phyloP scores from a whole-genome alignment of 2,797 vertebrate genomes.

The Urosaurus nigricauda region DNA sequence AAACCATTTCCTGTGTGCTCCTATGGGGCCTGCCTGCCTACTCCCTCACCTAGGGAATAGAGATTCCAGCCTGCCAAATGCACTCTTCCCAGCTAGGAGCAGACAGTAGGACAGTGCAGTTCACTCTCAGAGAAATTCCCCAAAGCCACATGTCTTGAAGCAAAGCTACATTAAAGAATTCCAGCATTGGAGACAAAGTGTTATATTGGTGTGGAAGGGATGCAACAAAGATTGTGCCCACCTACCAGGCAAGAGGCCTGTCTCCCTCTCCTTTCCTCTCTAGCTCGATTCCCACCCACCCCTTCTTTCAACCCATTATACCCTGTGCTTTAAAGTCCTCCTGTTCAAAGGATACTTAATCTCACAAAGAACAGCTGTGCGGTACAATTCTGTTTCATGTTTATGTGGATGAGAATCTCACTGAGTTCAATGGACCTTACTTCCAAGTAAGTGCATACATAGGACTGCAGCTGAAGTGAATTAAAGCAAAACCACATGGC shows the following conservation, averaged over 20 bases:
- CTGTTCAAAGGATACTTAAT: conserved; percentile 41
- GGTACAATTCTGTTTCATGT: conserved; percentile 17
- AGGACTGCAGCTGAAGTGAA: background rate
- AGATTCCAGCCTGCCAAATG: conserved; percentile 5
- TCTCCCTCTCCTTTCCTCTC: background rate
- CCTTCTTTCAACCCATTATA: background rate
- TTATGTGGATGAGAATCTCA: conserved; percentile 22
- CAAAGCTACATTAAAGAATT: background rate
- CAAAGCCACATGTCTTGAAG: background rate
- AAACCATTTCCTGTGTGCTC: conserved; percentile 44
- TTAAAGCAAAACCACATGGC: background rate
- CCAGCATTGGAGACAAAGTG: background rate
- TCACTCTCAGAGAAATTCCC: background rate
- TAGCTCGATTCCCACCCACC: background rate
- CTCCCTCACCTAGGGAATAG: background rate
- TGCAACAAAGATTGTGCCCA: background rate
- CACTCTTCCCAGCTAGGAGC: background rate
- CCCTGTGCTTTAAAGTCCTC: conserved; percentile 18
- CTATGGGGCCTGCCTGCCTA: conserved; percentile 2
- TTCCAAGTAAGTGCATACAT: conserved; percentile 26
- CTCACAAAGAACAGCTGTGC: conserved; percentile 36
- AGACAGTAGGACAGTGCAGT: background rate
- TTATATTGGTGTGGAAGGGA: background rate
- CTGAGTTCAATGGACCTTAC: conserved; percentile 34
- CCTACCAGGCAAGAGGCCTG: background rate